These are phyloP conservation scores for Actias luna DNA, from an alignment of 2,888 invertebrate species.

Conservation along the genomic window DNA sequence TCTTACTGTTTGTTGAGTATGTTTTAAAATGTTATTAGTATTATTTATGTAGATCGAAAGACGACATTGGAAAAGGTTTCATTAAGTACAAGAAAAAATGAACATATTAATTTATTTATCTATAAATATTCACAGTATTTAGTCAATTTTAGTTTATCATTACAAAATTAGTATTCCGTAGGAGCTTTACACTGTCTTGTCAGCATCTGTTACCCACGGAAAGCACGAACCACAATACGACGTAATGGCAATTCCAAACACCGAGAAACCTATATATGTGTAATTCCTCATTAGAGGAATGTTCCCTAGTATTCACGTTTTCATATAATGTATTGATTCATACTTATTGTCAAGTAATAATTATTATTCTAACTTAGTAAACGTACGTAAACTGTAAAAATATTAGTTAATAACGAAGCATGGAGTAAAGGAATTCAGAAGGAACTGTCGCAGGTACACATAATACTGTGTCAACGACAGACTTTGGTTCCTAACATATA, in stretches of 20 bases:
- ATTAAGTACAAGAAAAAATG: too few species aligned
- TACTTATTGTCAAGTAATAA: neutral
- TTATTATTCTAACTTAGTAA: neutral
- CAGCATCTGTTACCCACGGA: neutral
- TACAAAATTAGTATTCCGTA: neutral
- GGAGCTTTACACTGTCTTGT: neutral
- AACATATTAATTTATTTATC: too few species aligned
- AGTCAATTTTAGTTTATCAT: neutral
- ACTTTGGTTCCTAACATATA: neutral
- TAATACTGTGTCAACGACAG: neutral
- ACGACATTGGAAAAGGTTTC: too few species aligned
- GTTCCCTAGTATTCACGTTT: neutral
- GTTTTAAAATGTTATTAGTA: too few species aligned
- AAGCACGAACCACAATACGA: neutral
- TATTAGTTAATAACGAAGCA: neutral
- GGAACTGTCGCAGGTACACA: too few species aligned
- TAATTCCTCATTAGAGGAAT: neutral
- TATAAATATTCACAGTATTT: neutral
- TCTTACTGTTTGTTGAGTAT: too few species aligned
- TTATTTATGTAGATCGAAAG: too few species aligned
- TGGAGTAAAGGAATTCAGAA: neutral
- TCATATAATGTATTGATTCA: neutral
- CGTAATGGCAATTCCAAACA: neutral
- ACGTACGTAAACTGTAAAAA: neutral
- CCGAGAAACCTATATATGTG: neutral